Evolutionary conservation across 92 coral and sea anemone genomes (phyloP), one percentile per base, ranked within the genome.

Genomic region (Scolanthus callimorphus): DNA sequence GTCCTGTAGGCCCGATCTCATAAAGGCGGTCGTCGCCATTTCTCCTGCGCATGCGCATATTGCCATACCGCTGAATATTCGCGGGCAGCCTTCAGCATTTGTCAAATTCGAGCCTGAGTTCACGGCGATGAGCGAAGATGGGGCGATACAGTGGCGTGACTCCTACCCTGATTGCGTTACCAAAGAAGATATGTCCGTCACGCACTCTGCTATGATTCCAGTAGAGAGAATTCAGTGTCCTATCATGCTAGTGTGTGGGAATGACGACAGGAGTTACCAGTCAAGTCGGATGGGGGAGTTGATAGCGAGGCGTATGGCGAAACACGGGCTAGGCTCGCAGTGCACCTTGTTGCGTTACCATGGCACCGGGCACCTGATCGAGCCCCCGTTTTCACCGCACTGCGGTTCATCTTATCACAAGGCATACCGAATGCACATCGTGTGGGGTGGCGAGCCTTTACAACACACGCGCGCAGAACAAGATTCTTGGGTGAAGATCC

Each of bases 291-390:
- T 77, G 95, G 89, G 59, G 22, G 77, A 47, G 49, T 39, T 70
- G 59, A 78, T 79, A 25, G 24, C 28, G 17, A 31, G 34, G 58
- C 56, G 90, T 29, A 20, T 87, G 73, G 62, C 41, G 20, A 61
- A 63, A 34, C 50, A 76, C 43, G 85, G 74, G 11, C 83, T 57
- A 52, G 77, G 76, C 22, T 44, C 58, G 3, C 78, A 49, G 28
- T 83, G 86, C 45, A 64, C 65, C 19, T 31, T 51, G 15, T 54
- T 39, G 31, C 56, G 78, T 39, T 83, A 73, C 67, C 86, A 74
- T 44, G 83, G 79, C 4, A 72, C 95, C 17, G 95, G 95, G 12
- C 90, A 86, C 34, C 61, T 86, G 52, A 77, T 86, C 1, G 89
- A 82, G 66, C 95, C 95, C 19, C 89, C 89, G 20, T 83, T 71